Base-by-base conservation (phyloP, 2,797 vertebrate genomes). In the Caiman crocodilus region DNA sequence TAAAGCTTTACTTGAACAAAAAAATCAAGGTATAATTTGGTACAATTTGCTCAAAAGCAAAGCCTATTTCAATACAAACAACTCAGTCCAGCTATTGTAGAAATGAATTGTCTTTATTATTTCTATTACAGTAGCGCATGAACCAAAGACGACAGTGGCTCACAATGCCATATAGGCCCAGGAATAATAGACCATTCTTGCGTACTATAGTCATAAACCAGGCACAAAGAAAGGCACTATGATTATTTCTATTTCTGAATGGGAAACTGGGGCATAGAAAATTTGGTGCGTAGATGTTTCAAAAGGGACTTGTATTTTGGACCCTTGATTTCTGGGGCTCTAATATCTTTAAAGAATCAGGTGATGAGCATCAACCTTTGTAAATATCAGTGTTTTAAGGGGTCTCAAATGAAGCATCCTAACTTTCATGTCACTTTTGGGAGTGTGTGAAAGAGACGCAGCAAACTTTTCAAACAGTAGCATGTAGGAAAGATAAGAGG, bases 281-380 rank as follows among this genome's bases (percentile, higher is more conserved):
- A 92, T 83, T 88, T 90, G 76, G 94, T 89, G 86, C 5, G 63
- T 7, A 79, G 14, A 79, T n/a, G 55, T 12, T 4, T 11, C n/a
- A 65, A 65, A 65, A 65, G 64, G 18, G 30, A 67, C 17, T 23
- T 15, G 64, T 57, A 77, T 10, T 30, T 69, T 23, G 55, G 76
- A 25, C 20, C 35, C 71, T 6, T 79, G 57, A 89, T 93, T 93
- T 78, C 85, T 82, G 84, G 79, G 87, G 84, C 82, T 81, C 56
- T 74, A 69, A 58, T 78, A 67, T 92, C 59, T 92, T 88, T 82
- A 60, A 89, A 96, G 64, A 88, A 75, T 57, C 18, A 76, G 79
- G 78, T 71, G 91, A 65, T 67, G 90, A 75, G 63, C 85, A 87
- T 90, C 56, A 50, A 50, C 42, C 9, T 50, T 50, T 50, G 42